These are phyloP conservation scores for Cephus cinctus DNA, from an alignment of 1,140 invertebrate genomes.

Conservation along the genomic window DNA sequence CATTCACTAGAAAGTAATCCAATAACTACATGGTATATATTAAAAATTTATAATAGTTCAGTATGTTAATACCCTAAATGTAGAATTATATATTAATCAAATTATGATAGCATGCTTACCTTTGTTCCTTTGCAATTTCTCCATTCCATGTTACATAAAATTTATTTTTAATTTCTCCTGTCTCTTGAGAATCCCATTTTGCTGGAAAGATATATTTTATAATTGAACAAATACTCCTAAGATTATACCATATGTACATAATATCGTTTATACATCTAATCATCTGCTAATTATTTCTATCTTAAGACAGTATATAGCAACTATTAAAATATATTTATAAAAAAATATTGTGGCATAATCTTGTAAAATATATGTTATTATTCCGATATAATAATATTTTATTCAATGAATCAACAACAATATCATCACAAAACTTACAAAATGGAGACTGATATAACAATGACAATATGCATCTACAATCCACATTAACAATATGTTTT, in stretches of 20 bases:
- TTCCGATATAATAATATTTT: no score
- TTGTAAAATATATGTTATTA: not conserved
- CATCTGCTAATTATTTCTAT: not conserved
- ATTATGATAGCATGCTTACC: slow-evolving; percentile 36
- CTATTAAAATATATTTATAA: not conserved
- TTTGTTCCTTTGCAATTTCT: slow-evolving; percentile 41
- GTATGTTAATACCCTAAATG: slow-evolving; percentile 21
- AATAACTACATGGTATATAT: slow-evolving; percentile 14
- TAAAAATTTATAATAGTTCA: slow-evolving; percentile 12
- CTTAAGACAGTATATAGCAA: not conserved
- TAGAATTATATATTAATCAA: slow-evolving; percentile 7
- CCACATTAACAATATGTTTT: no score
- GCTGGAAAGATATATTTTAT: slow-evolving; percentile 38
- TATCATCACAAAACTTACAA: no score
- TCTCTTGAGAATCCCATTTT: slow-evolving; percentile 57
- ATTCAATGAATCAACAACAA: no score
- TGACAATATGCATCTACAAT: no score
- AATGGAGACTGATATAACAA: no score
- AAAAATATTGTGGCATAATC: not conserved
- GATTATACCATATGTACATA: slow-evolving; percentile 1
- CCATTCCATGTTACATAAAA: slow-evolving; percentile 53
- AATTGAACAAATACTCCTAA: slow-evolving; percentile 3
- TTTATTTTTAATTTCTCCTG: slow-evolving; percentile 53
- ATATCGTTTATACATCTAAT: not conserved
- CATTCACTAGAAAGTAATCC: slow-evolving; percentile 54